These are phyloP conservation scores for Sceliomorpha sp. DNA, from an alignment of 2,888 invertebrate species.

Conservation along the genomic window DNA sequence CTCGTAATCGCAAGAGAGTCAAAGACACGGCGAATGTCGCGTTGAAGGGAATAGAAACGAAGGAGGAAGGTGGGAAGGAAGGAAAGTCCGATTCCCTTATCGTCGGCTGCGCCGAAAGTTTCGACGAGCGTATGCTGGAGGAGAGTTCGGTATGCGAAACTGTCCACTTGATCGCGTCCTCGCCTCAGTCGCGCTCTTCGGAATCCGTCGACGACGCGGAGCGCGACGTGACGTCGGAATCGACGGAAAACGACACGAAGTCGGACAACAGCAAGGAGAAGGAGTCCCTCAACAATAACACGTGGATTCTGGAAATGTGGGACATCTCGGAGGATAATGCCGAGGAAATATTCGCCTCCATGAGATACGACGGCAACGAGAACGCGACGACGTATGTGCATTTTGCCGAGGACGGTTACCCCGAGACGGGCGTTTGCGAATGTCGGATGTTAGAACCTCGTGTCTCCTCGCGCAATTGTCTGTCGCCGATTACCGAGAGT, in stretches of 20 bases:
- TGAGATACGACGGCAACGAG: constrained; percentile 24
- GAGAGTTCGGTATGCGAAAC: neutral
- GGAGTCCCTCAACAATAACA: constrained; percentile 18
- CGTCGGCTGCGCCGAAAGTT: neutral
- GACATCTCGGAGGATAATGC: constrained; percentile 23
- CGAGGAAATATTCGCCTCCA: constrained; percentile 18
- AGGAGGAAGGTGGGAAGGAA: too few species aligned
- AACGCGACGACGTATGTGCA: constrained; percentile 25
- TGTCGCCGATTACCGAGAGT: neutral
- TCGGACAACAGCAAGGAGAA: constrained; percentile 65
- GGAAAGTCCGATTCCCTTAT: neutral
- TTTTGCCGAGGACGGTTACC: constrained; percentile 22
- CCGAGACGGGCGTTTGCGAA: constrained; percentile 7
- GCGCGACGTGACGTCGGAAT: constrained; percentile 59
- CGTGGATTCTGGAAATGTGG: constrained; percentile 44
- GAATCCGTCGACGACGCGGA: constrained; percentile 58
- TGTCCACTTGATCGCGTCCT: neutral
- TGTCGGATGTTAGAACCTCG: constrained; percentile 14
- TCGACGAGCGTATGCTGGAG: neutral
- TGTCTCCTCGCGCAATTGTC: neutral
- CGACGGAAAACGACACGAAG: constrained; percentile 64
- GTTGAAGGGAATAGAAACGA: constrained; percentile 30
- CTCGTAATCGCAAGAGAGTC: constrained; percentile 45
- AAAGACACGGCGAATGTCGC: constrained; percentile 62
- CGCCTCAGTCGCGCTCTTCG: constrained; percentile 40